These are phyloP conservation scores for Nerophis ophidion DNA, from an alignment of 2,113 vertebrate species.

Conservation along the genomic window DNA sequence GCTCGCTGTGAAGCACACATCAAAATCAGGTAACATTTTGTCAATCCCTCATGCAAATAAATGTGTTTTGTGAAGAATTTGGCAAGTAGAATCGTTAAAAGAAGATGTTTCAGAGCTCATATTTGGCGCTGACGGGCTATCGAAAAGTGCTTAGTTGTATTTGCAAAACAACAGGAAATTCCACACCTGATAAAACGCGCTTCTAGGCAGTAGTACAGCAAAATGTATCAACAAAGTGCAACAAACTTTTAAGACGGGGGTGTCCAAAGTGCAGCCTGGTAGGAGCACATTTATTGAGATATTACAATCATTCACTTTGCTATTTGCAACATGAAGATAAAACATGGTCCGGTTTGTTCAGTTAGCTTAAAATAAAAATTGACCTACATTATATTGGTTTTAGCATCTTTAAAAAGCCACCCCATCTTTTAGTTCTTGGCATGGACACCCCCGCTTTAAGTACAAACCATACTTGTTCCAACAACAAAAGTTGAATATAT, in stretches of 20 bases:
- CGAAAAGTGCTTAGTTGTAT: constrained; percentile 7
- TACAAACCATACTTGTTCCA: constrained; percentile 16
- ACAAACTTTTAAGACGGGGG: neutral
- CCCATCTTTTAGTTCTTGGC: too few species aligned
- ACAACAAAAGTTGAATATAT: constrained; percentile 25
- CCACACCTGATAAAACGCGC: constrained; percentile 14
- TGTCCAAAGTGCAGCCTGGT: neutral
- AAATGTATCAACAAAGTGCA: constrained; percentile 57
- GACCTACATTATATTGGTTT: too few species aligned
- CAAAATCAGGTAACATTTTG: neutral
- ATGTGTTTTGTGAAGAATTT: constrained; percentile 21
- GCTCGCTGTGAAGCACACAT: constrained; percentile 5
- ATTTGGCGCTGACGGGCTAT: constrained; percentile 37
- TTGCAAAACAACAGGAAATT: neutral
- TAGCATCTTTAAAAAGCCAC: too few species aligned
- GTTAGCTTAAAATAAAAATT: too few species aligned
- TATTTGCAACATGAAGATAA: too few species aligned
- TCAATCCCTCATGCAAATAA: too few species aligned
- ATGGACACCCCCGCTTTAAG: neutral
- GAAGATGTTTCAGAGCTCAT: neutral
- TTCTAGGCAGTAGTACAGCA: constrained; percentile 37
- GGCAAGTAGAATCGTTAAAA: neutral
- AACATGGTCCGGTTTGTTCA: too few species aligned
- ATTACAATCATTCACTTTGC: too few species aligned
- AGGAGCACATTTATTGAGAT: too few species aligned